Evolutionary conservation across 1,140 invertebrate genomes (phyloP), one percentile per base, ranked within the genome.

Genomic region (Drosophila seguyi): DNA sequence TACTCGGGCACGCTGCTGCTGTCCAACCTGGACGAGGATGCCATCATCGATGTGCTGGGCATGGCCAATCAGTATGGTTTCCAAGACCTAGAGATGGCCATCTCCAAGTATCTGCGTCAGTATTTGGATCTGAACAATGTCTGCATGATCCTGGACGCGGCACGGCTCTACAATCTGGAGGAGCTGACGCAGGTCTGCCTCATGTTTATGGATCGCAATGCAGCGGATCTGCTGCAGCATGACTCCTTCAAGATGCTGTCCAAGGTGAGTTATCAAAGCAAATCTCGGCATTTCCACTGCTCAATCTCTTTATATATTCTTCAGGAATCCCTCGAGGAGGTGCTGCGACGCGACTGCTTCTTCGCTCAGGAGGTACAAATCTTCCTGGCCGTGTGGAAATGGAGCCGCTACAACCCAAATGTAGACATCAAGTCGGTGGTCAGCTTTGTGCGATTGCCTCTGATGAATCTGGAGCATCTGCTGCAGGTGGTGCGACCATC

Each of bases 31-130:
- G 96, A 96, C 88, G 97, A 98, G 92, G 97, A 98, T 75, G 95
- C 96, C 41, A 95, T 98, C 39, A 93, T 98, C 60, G 98, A 99
- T 90, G 96, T 97, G 47, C 93, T 99, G 53, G 97, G 96, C 7
- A 94, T 99, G 87, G 97, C 98, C 27, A 98, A 99, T 94, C 96
- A 98, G 83, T 99, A 99, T 94, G 98, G 98, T 38, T 99, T 99
- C 94, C 95, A 95, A 73, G 97, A 99, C 91, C 93, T 99, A 53
- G 98, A 99, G 94, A 93, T 95, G 10, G 95, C 98, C 14, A 97
- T 99, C 68, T 99, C 97, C 2, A 97, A 99, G 86, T 99, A 98
- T 93, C 93, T 99, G 69, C 95, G 96, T 75, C 97, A 98, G 91
- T 96, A 97, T 82, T 93, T 99, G 18, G 96, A 96, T 52, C 94